These are phyloP conservation scores for Caranx ignobilis DNA, from an alignment of 2,113 vertebrate species.

Conservation along the genomic window DNA sequence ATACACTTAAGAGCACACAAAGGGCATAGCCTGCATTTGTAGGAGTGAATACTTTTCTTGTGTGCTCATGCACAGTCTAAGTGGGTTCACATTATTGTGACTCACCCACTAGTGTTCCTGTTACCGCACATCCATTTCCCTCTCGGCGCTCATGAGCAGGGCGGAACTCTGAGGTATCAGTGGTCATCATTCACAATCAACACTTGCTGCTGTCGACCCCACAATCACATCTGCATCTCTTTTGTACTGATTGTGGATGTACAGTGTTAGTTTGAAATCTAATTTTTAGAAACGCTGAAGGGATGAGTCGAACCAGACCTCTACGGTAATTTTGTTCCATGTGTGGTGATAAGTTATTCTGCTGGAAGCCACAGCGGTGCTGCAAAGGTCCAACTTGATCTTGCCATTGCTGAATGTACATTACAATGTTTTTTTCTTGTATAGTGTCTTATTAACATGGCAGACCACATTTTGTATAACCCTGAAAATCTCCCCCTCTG, in stretches of 20 bases:
- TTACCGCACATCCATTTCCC: slow-evolving; percentile 37
- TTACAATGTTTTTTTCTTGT: slow-evolving; percentile 41
- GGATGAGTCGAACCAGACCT: background rate
- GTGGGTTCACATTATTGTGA: slow-evolving; percentile 46
- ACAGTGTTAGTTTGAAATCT: slow-evolving; percentile 35
- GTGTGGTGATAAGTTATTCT: slow-evolving; percentile 51
- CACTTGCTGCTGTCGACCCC: slow-evolving; percentile 53
- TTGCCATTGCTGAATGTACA: slow-evolving; percentile 66
- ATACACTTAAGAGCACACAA: slow-evolving; percentile 37
- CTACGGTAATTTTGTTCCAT: slow-evolving; percentile 3
- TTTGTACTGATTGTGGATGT: slow-evolving; percentile 24
- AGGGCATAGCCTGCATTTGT: slow-evolving; percentile 23
- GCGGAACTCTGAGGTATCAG: background rate
- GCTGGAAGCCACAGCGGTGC: slow-evolving; percentile 58
- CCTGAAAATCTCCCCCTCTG: slow-evolving; percentile 52
- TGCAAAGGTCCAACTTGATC: slow-evolving; percentile 29
- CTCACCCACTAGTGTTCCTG: slow-evolving; percentile 20
- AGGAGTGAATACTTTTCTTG: slow-evolving; percentile 20
- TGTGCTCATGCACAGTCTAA: slow-evolving; percentile 34
- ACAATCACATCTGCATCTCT: slow-evolving; percentile 52
- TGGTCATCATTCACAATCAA: slow-evolving; percentile 30
- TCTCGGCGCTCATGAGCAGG: slow-evolving; percentile 13
- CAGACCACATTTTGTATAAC: slow-evolving; percentile 42
- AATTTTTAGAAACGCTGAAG: background rate
- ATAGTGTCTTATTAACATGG: slow-evolving; percentile 63